Base-by-base conservation (phyloP, 2,888 invertebrate species). In the Trichogramma evanescens region DNA sequence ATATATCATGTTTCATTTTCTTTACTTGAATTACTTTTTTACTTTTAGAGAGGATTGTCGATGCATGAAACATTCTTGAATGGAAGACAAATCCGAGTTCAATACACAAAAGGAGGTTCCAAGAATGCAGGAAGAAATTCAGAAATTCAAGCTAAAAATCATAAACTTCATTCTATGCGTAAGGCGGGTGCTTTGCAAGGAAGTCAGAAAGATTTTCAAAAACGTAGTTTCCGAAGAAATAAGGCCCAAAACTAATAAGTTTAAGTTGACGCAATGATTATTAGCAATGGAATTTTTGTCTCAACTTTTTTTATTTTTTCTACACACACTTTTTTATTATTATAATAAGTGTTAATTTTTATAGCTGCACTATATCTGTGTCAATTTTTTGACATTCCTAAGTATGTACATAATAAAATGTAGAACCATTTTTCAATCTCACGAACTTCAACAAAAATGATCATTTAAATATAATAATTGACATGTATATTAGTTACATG, bases 31-130 rank as follows among this genome's bases (percentile, higher is more conserved):
- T 58, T 61, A 13, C 50, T 51, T 59, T 56, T 57, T 61, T 51
- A 54, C 65, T 77, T 74, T 56, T 72, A 81, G 81, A 81, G 80
- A 78, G 79, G 72, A 52, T 66, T 82, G 4, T 74, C 79, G 4
- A 64, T 81, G 58, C 77, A 82, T 67, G 72, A 79, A 43, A 72
- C 80, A 4, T 69, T 71, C 7, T 6, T 82, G 2, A 74, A 75
- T 13, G 77, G 77, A 1, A 71, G 80, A 26, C 72, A 72, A 58
- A 76, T 82, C 54, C 80, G 78, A 53, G 80, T 82, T 38, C 65
- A 78, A 64, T 80, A 80, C 62, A 77, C 79, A 1, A 66, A 72
- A 65, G 69, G 71, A 9, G 77, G 76, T 9, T 75, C 75, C 6
- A 79, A 79, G 59, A 73, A 73, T 41, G 69, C 69, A 9, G 68